phyloP scores from a whole-genome alignment of 1,140 invertebrate species.

The Drosophila orosa region DNA sequence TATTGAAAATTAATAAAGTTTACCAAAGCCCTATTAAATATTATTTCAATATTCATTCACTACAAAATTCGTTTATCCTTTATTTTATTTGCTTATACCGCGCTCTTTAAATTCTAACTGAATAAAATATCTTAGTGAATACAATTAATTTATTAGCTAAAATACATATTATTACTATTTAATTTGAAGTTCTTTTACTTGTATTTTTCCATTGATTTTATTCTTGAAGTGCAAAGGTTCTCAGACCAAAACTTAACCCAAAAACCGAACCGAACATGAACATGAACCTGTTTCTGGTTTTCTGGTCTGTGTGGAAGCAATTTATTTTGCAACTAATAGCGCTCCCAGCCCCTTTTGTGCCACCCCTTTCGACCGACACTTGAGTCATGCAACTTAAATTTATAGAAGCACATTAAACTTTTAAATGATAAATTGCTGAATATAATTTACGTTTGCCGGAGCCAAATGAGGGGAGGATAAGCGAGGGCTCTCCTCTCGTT shows the following conservation, averaged over 20 bases:
- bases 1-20: neutral
- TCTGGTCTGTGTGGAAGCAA: constrained; percentile 58
- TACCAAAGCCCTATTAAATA: neutral
- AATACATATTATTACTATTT: neutral
- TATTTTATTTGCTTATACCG: too few relatives aligned
- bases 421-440: constrained; percentile 82
- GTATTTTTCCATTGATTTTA: too few relatives aligned
- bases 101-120: neutral
- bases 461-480: constrained; percentile 38
- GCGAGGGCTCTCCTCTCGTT: constrained; percentile 19
- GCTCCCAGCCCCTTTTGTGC: constrained; percentile 13
- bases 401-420: constrained; percentile 83
- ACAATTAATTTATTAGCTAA: neutral
- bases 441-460: constrained; percentile 76
- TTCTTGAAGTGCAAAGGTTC: neutral
- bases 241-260: constrained; percentile 39
- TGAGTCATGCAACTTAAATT: constrained; percentile 78
- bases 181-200: rapidly evolving
- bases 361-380: constrained; percentile 35
- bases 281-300: constrained; percentile 57
- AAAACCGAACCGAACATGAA: constrained; percentile 53
- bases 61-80: too few relatives aligned
- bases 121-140: too few relatives aligned
- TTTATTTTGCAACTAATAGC: constrained; percentile 79
- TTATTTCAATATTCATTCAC: too few relatives aligned